These are phyloP conservation scores for Thalpophila matura DNA, from an alignment of 2,888 invertebrate species.

Conservation along the genomic window DNA sequence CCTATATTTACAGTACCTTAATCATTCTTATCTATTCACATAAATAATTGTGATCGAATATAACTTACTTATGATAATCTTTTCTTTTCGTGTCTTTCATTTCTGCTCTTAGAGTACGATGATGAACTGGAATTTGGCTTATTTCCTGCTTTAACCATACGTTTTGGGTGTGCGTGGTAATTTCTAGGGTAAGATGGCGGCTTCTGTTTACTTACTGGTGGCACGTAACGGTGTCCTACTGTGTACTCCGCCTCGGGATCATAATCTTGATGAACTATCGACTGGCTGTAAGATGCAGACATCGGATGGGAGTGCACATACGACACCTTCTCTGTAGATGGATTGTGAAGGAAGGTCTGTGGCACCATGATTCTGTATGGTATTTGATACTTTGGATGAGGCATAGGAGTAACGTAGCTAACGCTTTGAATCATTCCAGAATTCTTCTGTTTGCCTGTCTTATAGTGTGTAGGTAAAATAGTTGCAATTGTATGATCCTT, in stretches of 20 bases:
- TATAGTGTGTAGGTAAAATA: constrained; percentile 82
- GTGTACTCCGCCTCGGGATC: constrained; percentile 81
- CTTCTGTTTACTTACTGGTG: constrained; percentile 77
- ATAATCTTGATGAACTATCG: constrained; percentile 69
- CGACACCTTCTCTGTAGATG: constrained; percentile 80
- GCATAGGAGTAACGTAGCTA: constrained; percentile 85
- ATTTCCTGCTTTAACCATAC: constrained; percentile 78
- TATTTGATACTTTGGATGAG: constrained; percentile 82
- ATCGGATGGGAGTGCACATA: constrained; percentile 84
- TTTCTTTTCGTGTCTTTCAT: constrained; percentile 72
- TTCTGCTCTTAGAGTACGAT: constrained; percentile 68
- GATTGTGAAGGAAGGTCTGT: constrained; percentile 79
- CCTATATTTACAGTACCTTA: constrained; percentile 71
- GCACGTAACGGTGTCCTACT: constrained; percentile 71
- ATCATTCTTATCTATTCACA: constrained; percentile 47
- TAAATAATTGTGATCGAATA: constrained; percentile 25
- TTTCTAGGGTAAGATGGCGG: constrained; percentile 80
- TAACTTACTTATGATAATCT: constrained; percentile 65
- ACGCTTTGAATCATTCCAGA: constrained; percentile 78
- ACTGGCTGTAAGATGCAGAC: constrained; percentile 73
- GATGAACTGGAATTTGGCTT: constrained; percentile 66
- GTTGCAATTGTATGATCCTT: constrained; percentile 91
- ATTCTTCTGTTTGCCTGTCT: constrained; percentile 67
- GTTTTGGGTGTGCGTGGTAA: constrained; percentile 83
- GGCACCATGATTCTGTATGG: constrained; percentile 86